Conservation (phyloP, 2,113 vertebrate species). For the Rousettus leschenaultii region DNA sequence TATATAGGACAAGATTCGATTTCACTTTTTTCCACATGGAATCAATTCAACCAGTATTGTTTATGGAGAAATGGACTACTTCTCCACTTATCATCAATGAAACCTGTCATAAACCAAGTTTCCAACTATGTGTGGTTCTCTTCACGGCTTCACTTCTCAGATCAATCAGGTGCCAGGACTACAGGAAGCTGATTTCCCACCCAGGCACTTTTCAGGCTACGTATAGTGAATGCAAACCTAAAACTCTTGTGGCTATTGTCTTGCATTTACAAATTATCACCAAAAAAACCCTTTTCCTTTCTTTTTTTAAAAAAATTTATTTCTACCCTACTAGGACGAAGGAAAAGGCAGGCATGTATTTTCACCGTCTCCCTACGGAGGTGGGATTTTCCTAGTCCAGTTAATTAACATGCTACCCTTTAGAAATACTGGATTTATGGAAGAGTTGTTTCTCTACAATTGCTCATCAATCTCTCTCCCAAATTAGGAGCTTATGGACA, state of each 20-base stretch:
- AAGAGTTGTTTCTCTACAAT: neutral
- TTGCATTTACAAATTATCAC: neutral
- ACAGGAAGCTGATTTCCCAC: neutral
- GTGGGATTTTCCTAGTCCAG: neutral
- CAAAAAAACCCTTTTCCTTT: too few species aligned
- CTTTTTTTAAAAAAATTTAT: neutral
- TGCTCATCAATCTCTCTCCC: neutral
- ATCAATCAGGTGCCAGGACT: neutral
- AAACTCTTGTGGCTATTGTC: neutral
- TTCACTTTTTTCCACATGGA: neutral
- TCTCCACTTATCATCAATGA: neutral
- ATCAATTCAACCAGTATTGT: neutral
- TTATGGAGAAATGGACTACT: neutral
- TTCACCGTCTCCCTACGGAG: neutral
- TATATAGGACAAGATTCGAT: neutral
- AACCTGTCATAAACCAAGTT: neutral
- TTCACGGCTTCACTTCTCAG: neutral
- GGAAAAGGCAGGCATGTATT: neutral
- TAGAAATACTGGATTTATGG: neutral
- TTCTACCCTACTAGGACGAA: neutral
- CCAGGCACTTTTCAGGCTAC: neutral
- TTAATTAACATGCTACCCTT: neutral
- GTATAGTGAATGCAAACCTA: neutral
- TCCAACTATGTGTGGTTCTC: neutral
- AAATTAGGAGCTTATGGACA: neutral